phyloP scores from a whole-genome alignment of 1,140 invertebrate species.

The Onthophagus taurus region DNA sequence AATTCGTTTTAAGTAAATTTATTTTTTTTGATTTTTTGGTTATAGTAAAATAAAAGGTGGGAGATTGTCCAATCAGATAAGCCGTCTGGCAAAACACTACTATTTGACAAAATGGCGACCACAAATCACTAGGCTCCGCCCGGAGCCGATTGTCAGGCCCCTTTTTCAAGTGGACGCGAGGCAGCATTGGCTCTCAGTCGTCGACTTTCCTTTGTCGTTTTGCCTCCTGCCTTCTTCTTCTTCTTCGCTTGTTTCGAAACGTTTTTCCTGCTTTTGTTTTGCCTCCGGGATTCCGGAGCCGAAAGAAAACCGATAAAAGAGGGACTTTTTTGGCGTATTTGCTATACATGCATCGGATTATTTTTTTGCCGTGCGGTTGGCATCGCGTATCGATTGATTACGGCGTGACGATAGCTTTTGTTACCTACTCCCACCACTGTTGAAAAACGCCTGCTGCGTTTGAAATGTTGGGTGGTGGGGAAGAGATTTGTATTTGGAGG shows the following conservation, averaged over 20 bases:
- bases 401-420: too few relatives aligned
- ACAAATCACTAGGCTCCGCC: constrained; percentile 39
- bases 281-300: background rate
- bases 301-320: too few relatives aligned
- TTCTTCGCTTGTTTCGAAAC: background rate
- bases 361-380: background rate
- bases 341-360: too few relatives aligned
- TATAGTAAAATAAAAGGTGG: too few relatives aligned
- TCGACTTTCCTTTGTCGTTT: constrained; percentile 26
- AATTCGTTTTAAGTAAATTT: too few relatives aligned
- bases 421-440: too few relatives aligned
- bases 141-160: constrained; percentile 38
- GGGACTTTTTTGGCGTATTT: too few relatives aligned
- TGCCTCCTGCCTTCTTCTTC: background rate
- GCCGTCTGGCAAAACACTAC: constrained; percentile 39
- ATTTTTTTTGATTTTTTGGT: too few relatives aligned
- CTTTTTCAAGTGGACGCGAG: constrained; percentile 37
- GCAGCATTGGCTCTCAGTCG: constrained; percentile 36
- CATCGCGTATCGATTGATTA: background rate
- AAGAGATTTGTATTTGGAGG: too few relatives aligned
- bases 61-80: constrained; percentile 41
- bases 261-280: background rate
- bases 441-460: background rate
- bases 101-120: constrained; percentile 42
- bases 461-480: background rate